Evolutionary conservation across 2,888 invertebrate species (phyloP).

Genomic region (Conomelus anceps): DNA sequence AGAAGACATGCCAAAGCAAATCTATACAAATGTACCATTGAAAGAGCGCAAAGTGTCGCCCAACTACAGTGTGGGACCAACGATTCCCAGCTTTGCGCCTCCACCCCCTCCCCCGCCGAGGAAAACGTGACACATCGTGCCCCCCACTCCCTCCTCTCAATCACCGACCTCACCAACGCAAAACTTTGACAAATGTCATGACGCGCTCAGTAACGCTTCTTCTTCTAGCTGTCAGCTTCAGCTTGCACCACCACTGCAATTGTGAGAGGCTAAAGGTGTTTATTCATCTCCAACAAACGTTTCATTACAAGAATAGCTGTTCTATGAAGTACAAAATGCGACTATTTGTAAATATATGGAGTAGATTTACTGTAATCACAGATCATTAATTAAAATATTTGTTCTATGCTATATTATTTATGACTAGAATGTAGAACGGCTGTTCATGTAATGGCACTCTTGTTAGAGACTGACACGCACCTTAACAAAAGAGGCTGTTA

Average conservation of each 20-base stretch:
- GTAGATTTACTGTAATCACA: too few relatives aligned
- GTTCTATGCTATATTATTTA: too few relatives aligned
- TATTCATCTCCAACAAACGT: too few relatives aligned
- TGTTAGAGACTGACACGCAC: too few relatives aligned
- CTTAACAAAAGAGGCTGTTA: too few relatives aligned
- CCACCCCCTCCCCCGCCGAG: conserved; percentile 33
- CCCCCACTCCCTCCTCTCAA: neutral
- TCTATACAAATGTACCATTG: conserved; percentile 49
- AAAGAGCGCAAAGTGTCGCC: conserved; percentile 39
- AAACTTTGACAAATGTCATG: neutral
- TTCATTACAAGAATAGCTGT: too few relatives aligned
- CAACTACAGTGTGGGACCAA: conserved; percentile 28
- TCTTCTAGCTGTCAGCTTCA: neutral
- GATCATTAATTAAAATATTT: too few relatives aligned
- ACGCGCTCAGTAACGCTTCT: neutral
- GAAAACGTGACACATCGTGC: conserved; percentile 20
- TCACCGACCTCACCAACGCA: neutral
- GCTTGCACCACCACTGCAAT: neutral
- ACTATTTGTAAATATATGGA: too few relatives aligned
- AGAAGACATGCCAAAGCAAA: conserved; percentile 47
- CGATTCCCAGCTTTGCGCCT: conserved; percentile 30
- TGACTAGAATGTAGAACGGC: too few relatives aligned
- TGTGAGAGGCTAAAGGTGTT: too few relatives aligned
- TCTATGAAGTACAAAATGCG: too few relatives aligned
- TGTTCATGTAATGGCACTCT: too few relatives aligned